Evolutionary conservation across 2,113 vertebrate genomes (phyloP), one percentile per base, ranked within the genome.

Genomic region (Hydropotes inermis): DNA sequence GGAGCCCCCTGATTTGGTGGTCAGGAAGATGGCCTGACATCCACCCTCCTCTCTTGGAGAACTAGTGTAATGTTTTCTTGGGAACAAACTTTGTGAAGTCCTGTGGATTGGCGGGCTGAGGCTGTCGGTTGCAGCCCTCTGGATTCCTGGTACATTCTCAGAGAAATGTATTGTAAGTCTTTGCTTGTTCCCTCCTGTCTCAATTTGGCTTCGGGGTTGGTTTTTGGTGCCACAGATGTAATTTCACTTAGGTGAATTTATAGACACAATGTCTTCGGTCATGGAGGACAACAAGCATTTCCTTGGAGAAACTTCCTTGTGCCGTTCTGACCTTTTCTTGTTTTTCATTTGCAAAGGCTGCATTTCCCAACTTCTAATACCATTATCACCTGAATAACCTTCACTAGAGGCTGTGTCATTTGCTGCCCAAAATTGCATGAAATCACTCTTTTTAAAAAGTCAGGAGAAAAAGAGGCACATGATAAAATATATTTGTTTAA

Each of bases 261-360:
- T 10, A 91, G 79, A 95, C 17, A 95, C 36, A 11, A 16, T 27
- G 45, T 43, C 89, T 89, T 82, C 76, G n/a, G 33, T 89, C 61
- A 58, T 8, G 43, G 14, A 74, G 54, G n/a, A 94, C 89, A 94
- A 67, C 13, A n/a, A 89, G 33, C 3, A 9, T 52, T 87, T 33
- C 47, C 58, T 84, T 70, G 30, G 60, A 95, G 85, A 97, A 93
- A 95, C 25, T 12, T 91, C 25, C 50, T 67, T 12, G 5, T 39
- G 33, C 2, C 39, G 3, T 88, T 78, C 61, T 91, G 60, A 95
- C 50, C 60, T 93, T 81, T 95, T 74, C 87, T 87, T 36, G 21
- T 33, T 90, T 97, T 91, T 74, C 76, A 91, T 52, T 95, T 91
- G 91, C 67, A 94, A 97, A 96, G 39, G 28, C 64, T 89, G 45